Percentiles rank a stretch among this genome's conserved stretches.
Conservation (phyloP, 2,888 invertebrate species). For the Cheilosia impressa region DNA sequence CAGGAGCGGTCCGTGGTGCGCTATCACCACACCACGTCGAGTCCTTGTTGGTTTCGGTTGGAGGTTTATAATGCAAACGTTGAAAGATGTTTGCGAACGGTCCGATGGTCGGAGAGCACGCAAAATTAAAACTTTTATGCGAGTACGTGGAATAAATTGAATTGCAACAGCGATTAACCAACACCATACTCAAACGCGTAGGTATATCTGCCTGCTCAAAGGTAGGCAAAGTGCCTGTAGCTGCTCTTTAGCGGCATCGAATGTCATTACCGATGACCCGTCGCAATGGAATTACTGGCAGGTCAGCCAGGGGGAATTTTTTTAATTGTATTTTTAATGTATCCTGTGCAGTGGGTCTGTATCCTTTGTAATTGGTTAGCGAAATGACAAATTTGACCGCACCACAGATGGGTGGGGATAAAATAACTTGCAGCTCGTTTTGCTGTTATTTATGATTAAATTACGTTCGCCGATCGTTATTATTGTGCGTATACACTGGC, state of each 20-base stretch:
- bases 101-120: not conserved
- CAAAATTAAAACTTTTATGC: slow-evolving; percentile 6
- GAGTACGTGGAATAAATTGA: not conserved
- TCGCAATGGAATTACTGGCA: slow-evolving; percentile 35
- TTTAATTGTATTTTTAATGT: slow-evolving; percentile 41
- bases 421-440: not conserved
- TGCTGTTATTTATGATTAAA: not conserved
- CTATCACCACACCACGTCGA: not conserved
- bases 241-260: slow-evolving; percentile 42
- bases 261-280: slow-evolving; percentile 39
- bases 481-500: not conserved
- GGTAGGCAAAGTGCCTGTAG: too few relatives aligned
- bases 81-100: not conserved
- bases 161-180: slow-evolving; percentile 34
- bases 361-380: slow-evolving; percentile 5
- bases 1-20: not conserved
- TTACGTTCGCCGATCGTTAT: not conserved
- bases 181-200: too few relatives aligned
- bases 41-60: not conserved
- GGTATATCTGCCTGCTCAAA: too few relatives aligned
- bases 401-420: not conserved
- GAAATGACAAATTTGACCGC: slow-evolving; percentile 4
- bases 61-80: not conserved
- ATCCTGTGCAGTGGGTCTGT: not conserved
- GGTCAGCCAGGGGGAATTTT: not conserved